These are phyloP conservation scores for Lampropteryx suffumata DNA, from an alignment of 2,888 invertebrate genomes.

Conservation along the genomic window DNA sequence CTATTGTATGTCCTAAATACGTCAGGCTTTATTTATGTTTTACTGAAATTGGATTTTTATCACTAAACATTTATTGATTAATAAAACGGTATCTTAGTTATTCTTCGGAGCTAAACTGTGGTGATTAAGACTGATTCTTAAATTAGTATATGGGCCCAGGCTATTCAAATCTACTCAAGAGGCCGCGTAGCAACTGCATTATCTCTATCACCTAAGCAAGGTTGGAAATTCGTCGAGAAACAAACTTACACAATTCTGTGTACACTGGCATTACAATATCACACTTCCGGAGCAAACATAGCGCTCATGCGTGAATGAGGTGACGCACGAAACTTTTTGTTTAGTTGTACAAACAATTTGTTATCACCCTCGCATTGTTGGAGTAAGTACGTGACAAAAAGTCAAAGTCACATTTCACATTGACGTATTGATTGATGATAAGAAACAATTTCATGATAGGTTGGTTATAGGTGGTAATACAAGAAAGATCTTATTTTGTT, in stretches of 20 bases:
- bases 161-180: not conserved
- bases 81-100: not conserved
- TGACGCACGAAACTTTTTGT: slow-evolving; percentile 26
- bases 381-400: slow-evolving; percentile 11
- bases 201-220: not conserved
- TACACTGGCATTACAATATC: slow-evolving; percentile 20
- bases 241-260: slow-evolving; percentile 22
- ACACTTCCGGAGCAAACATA: slow-evolving; percentile 28
- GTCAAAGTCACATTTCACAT: slow-evolving; percentile 5
- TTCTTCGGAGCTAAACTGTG: not conserved
- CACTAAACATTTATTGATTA: too few relatives aligned
- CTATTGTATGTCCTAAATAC: too few relatives aligned
- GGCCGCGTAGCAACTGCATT: slow-evolving; percentile 4
- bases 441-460: too few relatives aligned
- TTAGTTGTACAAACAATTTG: slow-evolving; percentile 25
- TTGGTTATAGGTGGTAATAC: too few relatives aligned
- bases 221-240: slow-evolving; percentile 12
- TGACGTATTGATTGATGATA: slow-evolving; percentile 4
- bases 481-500: too few relatives aligned
- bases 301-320: slow-evolving; percentile 18
- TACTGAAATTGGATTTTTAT: too few relatives aligned
- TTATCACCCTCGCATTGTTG: slow-evolving; percentile 21
- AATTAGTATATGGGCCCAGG: not conserved
- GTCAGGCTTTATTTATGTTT: too few relatives aligned
- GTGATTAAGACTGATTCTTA: not conserved